Conservation (phyloP, 1,140 invertebrate species). For the Heliconius hewitsoni region DNA sequence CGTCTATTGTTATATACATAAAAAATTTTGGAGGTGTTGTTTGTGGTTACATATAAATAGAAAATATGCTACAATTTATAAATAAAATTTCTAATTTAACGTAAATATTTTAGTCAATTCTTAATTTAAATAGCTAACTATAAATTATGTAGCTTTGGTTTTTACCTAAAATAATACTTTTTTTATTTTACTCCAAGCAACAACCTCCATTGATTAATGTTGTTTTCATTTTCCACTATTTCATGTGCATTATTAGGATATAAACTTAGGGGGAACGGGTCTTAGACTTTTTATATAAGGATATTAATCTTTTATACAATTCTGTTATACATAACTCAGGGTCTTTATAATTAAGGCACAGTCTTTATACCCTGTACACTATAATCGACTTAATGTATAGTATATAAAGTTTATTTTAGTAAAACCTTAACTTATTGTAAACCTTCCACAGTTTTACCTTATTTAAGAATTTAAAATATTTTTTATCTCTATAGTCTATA, state of each 20-base stretch:
- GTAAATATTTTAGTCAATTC: neutral
- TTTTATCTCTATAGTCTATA: neutral
- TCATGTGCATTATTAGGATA: conserved; percentile 24
- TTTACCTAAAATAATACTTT: neutral
- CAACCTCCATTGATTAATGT: conserved; percentile 29
- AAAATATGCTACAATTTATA: no score
- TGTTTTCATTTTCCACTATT: conserved; percentile 30
- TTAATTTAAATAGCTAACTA: no score
- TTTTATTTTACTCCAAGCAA: neutral
- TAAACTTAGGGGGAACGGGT: conserved; percentile 23
- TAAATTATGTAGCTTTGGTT: neutral
- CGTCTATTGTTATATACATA: neutral
- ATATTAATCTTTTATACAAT: neutral
- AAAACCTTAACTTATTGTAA: neutral
- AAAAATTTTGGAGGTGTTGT: neutral
- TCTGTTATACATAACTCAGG: neutral
- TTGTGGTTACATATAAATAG: conserved; percentile 5
- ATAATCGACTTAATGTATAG: neutral
- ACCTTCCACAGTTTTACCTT: neutral
- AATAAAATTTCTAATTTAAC: neutral
- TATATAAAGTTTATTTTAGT: conserved; percentile 4
- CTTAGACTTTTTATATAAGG: conserved; percentile 18
- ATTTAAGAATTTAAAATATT: neutral
- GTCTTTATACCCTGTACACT: neutral
- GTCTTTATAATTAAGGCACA: neutral